A percentile compares a stretch with the other conserved stretches of the same genome.
These are phyloP conservation scores for Augochlorella aurata DNA, from an alignment of 2,888 invertebrate genomes.

Conservation along the genomic window DNA sequence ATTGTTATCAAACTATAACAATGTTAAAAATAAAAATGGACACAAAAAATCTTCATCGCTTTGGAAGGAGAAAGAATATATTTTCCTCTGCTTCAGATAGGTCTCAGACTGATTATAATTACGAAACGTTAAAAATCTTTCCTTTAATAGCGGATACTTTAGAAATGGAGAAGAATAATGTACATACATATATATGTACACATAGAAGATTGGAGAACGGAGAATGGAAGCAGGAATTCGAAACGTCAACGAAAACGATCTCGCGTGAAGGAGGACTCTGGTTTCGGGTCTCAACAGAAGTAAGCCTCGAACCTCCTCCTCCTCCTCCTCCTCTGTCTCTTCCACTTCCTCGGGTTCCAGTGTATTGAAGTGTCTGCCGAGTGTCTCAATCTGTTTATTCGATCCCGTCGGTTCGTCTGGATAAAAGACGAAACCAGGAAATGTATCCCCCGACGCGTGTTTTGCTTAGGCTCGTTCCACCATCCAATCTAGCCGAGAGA, in stretches of 20 bases:
- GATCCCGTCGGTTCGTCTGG: constrained; percentile 17
- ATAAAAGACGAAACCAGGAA: constrained; percentile 7
- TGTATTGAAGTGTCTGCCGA: constrained; percentile 22
- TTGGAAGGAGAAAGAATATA: no score
- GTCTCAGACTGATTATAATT: no score
- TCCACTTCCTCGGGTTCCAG: constrained; percentile 19
- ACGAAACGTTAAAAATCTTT: no score
- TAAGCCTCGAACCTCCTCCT: neutral
- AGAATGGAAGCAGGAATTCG: neutral
- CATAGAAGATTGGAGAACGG: neutral
- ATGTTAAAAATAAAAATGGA: no score
- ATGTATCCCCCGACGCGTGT: constrained; percentile 26
- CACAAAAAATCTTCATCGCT: no score
- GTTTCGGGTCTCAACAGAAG: constrained; percentile 19
- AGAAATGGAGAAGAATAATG: neutral
- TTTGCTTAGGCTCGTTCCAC: constrained; percentile 14
- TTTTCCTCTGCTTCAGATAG: no score
- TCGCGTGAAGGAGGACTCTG: neutral
- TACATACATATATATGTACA: neutral
- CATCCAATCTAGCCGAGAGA: neutral
- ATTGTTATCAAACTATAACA: no score
- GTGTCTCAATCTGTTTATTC: constrained; percentile 42
- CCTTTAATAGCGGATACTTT: no score
- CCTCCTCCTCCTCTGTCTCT: neutral
- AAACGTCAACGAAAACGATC: neutral